Conservation (phyloP, 2,888 invertebrate genomes). For the Atethmia centrago region DNA sequence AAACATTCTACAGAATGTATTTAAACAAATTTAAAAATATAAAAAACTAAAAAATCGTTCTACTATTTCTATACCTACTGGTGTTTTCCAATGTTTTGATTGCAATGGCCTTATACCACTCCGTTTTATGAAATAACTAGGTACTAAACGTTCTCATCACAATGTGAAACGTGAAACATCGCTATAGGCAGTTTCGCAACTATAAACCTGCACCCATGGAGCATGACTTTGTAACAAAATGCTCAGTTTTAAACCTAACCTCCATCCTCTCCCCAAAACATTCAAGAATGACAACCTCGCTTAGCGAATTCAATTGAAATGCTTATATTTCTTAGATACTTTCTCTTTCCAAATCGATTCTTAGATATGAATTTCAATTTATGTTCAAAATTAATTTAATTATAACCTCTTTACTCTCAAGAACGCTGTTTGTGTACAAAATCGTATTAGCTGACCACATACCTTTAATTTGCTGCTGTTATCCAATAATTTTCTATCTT, state of each 20-base stretch:
- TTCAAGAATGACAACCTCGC: neutral
- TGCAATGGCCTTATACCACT: neutral
- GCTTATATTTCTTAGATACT: neutral
- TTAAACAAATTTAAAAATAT: neutral
- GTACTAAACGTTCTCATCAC: neutral
- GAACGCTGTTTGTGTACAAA: neutral
- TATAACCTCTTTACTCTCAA: slow-evolving; percentile 46
- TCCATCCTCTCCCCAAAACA: neutral
- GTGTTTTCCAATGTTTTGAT: neutral
- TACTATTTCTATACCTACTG: neutral
- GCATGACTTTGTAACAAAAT: neutral
- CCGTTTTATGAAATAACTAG: neutral
- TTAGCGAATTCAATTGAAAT: neutral
- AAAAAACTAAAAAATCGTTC: neutral
- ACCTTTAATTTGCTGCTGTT: slow-evolving; percentile 47
- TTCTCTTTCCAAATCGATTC: neutral
- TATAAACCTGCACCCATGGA: neutral
- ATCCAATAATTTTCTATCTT: slow-evolving; percentile 46
- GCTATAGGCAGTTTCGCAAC: neutral
- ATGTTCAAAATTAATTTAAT: neutral
- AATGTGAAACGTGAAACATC: neutral
- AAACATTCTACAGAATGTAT: neutral
- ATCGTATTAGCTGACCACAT: slow-evolving; percentile 21
- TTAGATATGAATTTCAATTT: neutral
- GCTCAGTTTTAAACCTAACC: slow-evolving; percentile 22